Percentiles rank a stretch among this genome's conserved stretches.
Conservation (phyloP, 1,140 invertebrate genomes). For the Hormaphis cornu region DNA sequence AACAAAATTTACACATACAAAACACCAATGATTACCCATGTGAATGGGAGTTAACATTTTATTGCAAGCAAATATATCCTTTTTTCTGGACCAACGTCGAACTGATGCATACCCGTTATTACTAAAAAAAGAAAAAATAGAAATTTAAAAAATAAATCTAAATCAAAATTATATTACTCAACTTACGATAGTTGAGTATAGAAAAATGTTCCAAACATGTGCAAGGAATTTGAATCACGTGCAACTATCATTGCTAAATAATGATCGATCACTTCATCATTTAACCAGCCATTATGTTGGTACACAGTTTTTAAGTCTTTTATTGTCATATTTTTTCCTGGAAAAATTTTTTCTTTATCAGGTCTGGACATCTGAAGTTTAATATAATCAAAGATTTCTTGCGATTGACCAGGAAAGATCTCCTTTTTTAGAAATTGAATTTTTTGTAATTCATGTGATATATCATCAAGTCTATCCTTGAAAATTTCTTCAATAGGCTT, state of each 20-base stretch:
- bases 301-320: not conserved
- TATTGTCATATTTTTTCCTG: not conserved
- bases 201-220: not conserved
- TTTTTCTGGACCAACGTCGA: conserved; percentile 7
- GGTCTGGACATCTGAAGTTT: not conserved
- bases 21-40: conserved; percentile 91
- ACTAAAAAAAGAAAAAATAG: not conserved
- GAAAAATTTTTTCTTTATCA: not conserved
- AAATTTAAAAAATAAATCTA: no score
- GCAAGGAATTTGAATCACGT: not conserved
- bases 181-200: not conserved
- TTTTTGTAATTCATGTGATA: not conserved
- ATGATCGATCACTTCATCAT: not conserved
- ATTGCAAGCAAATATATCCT: conserved; percentile 78
- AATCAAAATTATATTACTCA: not conserved
- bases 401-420: not conserved
- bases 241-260: not conserved
- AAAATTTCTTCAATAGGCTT: not conserved
- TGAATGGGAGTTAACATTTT: conserved; percentile 84
- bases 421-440: not conserved
- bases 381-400: not conserved
- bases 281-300: not conserved
- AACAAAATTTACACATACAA: conserved; percentile 79
- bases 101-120: not conserved
- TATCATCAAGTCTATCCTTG: not conserved